Conservation (phyloP, 2,888 invertebrate genomes). For the Amphipoea oculea region DNA sequence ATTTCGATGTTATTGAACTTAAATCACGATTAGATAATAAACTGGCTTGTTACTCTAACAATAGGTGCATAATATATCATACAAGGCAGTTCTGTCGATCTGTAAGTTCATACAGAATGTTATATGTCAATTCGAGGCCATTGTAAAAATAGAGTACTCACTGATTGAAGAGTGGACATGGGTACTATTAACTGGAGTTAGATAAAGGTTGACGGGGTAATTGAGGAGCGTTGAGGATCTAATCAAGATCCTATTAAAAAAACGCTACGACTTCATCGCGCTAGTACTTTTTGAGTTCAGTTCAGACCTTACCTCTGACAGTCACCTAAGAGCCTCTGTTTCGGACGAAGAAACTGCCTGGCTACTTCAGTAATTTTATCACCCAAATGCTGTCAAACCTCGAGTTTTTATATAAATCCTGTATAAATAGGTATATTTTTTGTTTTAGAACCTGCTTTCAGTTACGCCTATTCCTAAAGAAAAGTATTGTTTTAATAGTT, state of each 20-base stretch:
- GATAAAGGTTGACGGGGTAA: neutral
- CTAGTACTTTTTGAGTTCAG: neutral
- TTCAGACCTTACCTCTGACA: neutral
- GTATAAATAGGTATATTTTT: conserved; percentile 14
- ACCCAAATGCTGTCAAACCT: neutral
- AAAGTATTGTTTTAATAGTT: conserved; percentile 54
- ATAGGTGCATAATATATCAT: conserved; percentile 15
- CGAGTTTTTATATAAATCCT: conserved; percentile 20
- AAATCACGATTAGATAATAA: conserved; percentile 17
- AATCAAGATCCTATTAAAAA: neutral
- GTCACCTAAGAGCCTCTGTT: neutral
- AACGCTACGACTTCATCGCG: too few species aligned
- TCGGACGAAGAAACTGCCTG: neutral
- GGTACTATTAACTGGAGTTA: conserved; percentile 9
- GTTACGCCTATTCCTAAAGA: conserved; percentile 33
- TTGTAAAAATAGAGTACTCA: conserved; percentile 5
- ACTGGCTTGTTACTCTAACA: conserved; percentile 8
- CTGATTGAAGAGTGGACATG: neutral
- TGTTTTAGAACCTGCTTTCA: conserved; percentile 50
- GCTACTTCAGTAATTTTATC: neutral
- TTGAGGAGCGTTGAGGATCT: neutral
- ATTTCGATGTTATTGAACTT: conserved; percentile 13
- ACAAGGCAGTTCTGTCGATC: neutral
- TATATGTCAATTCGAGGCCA: conserved; percentile 34
- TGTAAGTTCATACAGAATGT: conserved; percentile 12